Evolutionary conservation across 2,113 vertebrate species (phyloP), one percentile per base, ranked within the genome.

Genomic region (Gavialis gangeticus): DNA sequence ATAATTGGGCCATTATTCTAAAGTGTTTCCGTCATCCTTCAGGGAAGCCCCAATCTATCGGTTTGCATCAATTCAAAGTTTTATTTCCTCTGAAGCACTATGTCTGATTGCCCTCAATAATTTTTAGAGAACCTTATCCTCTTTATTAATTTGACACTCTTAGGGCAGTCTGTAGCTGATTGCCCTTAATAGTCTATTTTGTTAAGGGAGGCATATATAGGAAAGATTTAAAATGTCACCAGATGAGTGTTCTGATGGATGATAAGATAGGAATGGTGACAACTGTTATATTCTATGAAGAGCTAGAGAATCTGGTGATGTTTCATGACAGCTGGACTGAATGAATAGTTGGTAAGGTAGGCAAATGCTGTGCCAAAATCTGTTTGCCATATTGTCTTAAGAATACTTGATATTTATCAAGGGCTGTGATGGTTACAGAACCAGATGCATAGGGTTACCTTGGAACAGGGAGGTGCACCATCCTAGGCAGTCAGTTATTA

Each of bases 1-100:
- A 96, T 97, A 96, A 97, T 96, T 94, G 94, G 58, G 85, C 92
- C 94, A 96, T 96, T 96, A 97, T 95, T 94, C 90, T 96, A 94
- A 95, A 97, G 92, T 59, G 83, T 89, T 96, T 96, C 95, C 3
- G 62, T 95, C 94, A 93, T 93, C 85, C 95, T 90, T 96, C 80
- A 80, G 93, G 95, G 94, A 96, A 97, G 75, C 87, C 89, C 95
- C 87, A 75, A 63, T 85, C 94, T 95, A 89, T 90, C 96, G 75
- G n/a, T 66, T 94, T 95, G 95, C 59, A 80, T 89, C 75, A 92
- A 25, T 85, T 94, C 87, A 76, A 12, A 46, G 25, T 89, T 95
- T 96, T 95, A 92, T 89, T 95, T 95, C 89, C 28, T 92, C 66
- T 80, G 64, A 89, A 92, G 34, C 69, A 92, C 82, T 95, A 95